Base-by-base conservation (phyloP, 2,888 invertebrate genomes). In the Agrotis ipsilon region DNA sequence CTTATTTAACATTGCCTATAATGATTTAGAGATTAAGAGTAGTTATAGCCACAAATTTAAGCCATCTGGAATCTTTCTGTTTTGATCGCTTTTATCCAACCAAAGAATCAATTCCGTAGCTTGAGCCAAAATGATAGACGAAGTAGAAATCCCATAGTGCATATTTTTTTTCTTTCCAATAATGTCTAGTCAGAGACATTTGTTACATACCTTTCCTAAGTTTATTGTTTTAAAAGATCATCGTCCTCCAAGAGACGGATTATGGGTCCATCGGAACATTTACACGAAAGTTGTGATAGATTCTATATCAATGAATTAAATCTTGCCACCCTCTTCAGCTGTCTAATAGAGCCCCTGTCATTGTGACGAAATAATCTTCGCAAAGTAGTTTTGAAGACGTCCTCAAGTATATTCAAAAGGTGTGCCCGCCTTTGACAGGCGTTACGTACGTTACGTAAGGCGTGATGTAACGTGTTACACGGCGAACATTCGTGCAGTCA, bases 261-360 rank as follows among this genome's bases (percentile, higher is more conserved):
- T 27, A 24, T 5, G 3, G 52, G 19, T 24, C 24, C 14, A 4
- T 24, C 16, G 43, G 72, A 49, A 78, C 0, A 51, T 49, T 60
- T 72, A 55, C 46, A 60, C 51, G 43, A 46, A 65, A 49, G 48
- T 51, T 46, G 55, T 78, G 66, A 66, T 51, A 18, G 46, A 66
- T 60, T 19, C 48, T 14, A n/a, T 68, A 68, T 57, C 43, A 43
- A 68, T 55, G 48, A 63, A 66, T 66, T 65, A 59, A 70, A 75
- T 62, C 45, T 62, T 63, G 61, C 16, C 58, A 80, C 78, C 82
- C 79, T 81, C 57, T 51, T 80, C 82, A 80, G 49, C 18, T 62
- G 60, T 57, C 74, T 27, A 57, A 58, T 70, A 64, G 66, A 66
- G 63, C 67, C 65, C 54, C 21, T 72, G 72, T 77, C 79, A 65